Percentiles rank a stretch among this genome's conserved stretches.
Evolutionary conservation across 1,140 invertebrate species (phyloP).

Genomic region (Drosophila littoralis): DNA sequence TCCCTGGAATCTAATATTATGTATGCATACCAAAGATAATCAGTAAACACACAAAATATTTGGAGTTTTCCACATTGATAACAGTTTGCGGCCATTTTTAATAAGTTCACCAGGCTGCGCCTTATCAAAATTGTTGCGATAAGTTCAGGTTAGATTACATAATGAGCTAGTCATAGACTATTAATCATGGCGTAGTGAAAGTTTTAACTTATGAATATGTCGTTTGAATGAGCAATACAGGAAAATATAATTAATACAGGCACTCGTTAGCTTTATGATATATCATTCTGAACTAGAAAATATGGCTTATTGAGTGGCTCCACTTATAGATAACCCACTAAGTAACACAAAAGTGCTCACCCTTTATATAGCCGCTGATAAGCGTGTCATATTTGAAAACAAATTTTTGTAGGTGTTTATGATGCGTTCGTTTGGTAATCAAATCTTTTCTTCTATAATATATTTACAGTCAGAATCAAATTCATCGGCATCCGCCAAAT

Average conservation of each 20-base stretch:
- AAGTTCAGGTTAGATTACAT: slow-evolving; percentile 47
- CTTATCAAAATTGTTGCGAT: slow-evolving; percentile 18
- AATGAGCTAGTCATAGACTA: not conserved
- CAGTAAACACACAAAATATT: not conserved
- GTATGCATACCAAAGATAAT: not conserved
- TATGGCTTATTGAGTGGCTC: not conserved
- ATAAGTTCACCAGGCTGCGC: not conserved
- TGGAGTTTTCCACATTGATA: slow-evolving; percentile 1
- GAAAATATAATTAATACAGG: slow-evolving; percentile 5
- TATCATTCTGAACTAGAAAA: slow-evolving; percentile 33
- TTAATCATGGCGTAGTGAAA: slow-evolving; percentile 35
- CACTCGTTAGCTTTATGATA: slow-evolving; percentile 17
- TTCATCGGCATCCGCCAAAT: slow-evolving; percentile 85
- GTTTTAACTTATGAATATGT: slow-evolving; percentile 19
- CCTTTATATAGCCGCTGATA: not conserved
- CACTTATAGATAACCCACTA: slow-evolving; percentile 11
- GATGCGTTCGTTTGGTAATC: not conserved
- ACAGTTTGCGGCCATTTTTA: slow-evolving; percentile 16
- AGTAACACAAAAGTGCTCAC: slow-evolving; percentile 3
- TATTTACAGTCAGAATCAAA: slow-evolving; percentile 77
- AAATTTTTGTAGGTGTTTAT: not conserved
- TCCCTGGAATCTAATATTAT: not conserved
- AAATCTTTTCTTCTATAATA: not conserved
- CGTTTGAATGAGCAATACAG: slow-evolving; percentile 28
- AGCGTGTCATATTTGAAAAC: not conserved